Evolutionary conservation across 1,140 invertebrate genomes (phyloP), one percentile per base, ranked within the genome.

Genomic region (Thaumetopoea pityocampa): DNA sequence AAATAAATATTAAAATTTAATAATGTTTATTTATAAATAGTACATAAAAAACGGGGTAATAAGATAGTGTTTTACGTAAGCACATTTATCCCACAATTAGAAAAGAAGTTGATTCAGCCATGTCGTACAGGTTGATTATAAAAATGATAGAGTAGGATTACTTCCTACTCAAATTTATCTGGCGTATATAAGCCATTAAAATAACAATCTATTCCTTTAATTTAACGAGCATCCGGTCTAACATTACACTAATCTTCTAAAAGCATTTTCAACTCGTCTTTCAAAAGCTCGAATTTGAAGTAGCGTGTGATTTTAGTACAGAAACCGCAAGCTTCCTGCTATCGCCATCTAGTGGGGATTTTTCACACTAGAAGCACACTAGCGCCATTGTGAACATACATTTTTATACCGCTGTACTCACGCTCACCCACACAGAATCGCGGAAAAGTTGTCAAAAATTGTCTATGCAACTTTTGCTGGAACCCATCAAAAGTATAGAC

Each of bases 391-490:
- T 20, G 16, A 53, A 63, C 46, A 41, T 37, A 59, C 60, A 67
- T 49, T 60, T 62, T 63, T 48, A 51, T 28, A 7, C 26, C 11
- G 32, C 18, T 54, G 41, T 61, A 38, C 18, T 44, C 26, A 68
- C 37, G 11, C 30, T 28, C 44, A 62, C 61, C 46, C 76, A 55
- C 66, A 63, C 61, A 57, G 15, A 20, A 24, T 16, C n/a, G 10
- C 4, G 40, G 55, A 68, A 78, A 79, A 73, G 61, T 56, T 61
- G 52, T 32, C 56, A 62, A 74, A 73, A 80, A 76, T 62, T 45
- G 20, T 42, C 8, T 19, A 15, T 6, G 8, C 34, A n/a, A 36
- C 4, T 33, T 52, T 44, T 42, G 23, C 5, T 22, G 6, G 36
- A 54, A 52, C 17, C 33, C n/a, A 16, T 15, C 2, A 4, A 3